These are phyloP conservation scores for Xenopus borealis DNA, from an alignment of 2,113 vertebrate species.

Conservation along the genomic window DNA sequence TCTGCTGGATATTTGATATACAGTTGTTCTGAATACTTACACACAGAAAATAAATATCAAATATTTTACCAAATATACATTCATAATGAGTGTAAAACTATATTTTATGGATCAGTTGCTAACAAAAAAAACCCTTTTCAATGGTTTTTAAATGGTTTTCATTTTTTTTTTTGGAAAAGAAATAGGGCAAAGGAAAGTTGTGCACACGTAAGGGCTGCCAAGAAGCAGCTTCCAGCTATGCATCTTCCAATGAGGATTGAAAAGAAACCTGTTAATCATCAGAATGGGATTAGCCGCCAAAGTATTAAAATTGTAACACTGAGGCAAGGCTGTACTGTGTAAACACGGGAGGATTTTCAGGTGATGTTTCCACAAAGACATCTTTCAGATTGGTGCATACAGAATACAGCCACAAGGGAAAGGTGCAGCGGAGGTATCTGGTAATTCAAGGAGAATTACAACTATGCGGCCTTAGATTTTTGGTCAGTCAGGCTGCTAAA, in stretches of 20 bases:
- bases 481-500: slow-evolving; percentile 43
- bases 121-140: too few species aligned
- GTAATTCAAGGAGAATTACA: neutral
- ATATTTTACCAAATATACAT: too few species aligned
- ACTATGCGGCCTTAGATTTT: neutral
- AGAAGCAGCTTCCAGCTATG: neutral
- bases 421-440: neutral
- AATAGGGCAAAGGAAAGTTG: too few species aligned
- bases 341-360: slow-evolving; percentile 6
- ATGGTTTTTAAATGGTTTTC: too few species aligned
- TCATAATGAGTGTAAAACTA: too few species aligned
- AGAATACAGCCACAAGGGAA: neutral
- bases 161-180: too few species aligned
- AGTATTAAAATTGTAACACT: slow-evolving; percentile 1
- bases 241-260: neutral
- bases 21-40: too few species aligned
- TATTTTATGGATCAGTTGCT: too few species aligned
- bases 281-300: neutral
- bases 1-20: too few species aligned
- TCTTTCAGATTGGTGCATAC: neutral
- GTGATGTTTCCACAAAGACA: slow-evolving; percentile 4
- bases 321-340: neutral
- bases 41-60: too few species aligned
- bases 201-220: neutral
- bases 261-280: slow-evolving; percentile 6